Base-by-base conservation (phyloP, 2,797 vertebrate genomes). In the Hyperoplus immaculatus region DNA sequence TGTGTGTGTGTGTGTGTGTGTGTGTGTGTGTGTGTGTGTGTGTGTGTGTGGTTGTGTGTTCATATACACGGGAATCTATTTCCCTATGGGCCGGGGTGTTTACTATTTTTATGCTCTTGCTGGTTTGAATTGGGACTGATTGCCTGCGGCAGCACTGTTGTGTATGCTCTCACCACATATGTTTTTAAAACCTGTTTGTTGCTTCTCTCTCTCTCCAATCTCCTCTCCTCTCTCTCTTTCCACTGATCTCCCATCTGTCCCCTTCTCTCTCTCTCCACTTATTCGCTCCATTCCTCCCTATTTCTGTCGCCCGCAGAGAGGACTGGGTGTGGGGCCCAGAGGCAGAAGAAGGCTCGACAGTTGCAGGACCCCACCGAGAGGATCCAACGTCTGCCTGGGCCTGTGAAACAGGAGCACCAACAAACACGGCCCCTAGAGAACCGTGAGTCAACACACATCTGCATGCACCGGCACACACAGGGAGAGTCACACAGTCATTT, bases 301-400 rank as follows among this genome's bases (percentile, higher is more conserved):
- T 63, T 41, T 61, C 57, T 66, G 65, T 60, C 77, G 38, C 49
- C 83, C 76, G 12, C 71, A 96, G 95, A 94, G 78, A 94, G 91
- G 85, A 78, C 82, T 75, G 88, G 64, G 39, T 83, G 88, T 39
- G 96, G 96, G 66, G 95, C 96, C 90, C 95, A 97, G 84, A 97
- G 96, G 94, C 95, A 97, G 82, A 99, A 97, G 93, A 97, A 97
- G 89, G 94, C 97, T 85, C 96, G 97, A 21, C 93, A 97, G 88
- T 93, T 95, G 0, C 96, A 97, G 80, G 96, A 98, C 93, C 96
- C 96, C 78, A 95, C 94, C 1, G 97, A 97, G 89, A 97, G 96
- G 94, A 96, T 97, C 81, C 96, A 96, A 0, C 94, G 93, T 90
- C 93, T 94, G 64, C 96, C 96, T 10, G 95, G 95, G 69, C 94